Evolutionary conservation across 2,888 invertebrate genomes (phyloP).

Genomic region (Epiblema foenella): DNA sequence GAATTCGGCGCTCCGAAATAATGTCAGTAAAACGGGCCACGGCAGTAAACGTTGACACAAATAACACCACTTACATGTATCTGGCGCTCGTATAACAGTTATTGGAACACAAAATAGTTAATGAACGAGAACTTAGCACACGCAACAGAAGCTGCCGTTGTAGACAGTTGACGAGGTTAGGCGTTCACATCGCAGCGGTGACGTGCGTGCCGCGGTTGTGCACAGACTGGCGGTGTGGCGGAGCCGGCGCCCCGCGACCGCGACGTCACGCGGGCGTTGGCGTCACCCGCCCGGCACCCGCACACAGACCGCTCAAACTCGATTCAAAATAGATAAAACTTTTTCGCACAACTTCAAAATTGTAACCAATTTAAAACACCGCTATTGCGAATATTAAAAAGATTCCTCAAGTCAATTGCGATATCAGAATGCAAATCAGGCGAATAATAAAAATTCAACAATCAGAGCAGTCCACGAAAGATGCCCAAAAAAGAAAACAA

Average conservation of each 20-base stretch:
- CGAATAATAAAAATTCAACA: background rate
- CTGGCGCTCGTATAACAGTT: conserved; percentile 59
- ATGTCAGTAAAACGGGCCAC: conserved; percentile 66
- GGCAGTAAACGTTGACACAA: conserved; percentile 67
- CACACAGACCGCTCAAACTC: conserved; percentile 19
- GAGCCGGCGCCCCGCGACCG: conserved; percentile 50
- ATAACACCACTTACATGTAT: conserved; percentile 78
- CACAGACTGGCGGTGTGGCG: conserved; percentile 71
- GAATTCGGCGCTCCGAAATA: conserved; percentile 59
- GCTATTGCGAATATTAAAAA: background rate
- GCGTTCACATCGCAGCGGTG: conserved; percentile 84
- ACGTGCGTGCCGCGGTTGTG: conserved; percentile 81
- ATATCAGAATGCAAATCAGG: background rate
- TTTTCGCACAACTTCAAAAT: conserved; percentile 15
- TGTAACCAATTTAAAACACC: background rate
- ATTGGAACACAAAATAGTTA: conserved; percentile 70
- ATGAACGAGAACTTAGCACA: conserved; percentile 63
- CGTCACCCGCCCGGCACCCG: conserved; percentile 59
- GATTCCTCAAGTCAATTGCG: conserved; percentile 10
- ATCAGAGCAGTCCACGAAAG: background rate
- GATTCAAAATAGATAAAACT: conserved; percentile 24
- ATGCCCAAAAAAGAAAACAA: too few relatives aligned
- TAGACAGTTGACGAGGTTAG: conserved; percentile 77
- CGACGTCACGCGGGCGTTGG: conserved; percentile 60
- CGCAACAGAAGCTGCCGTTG: conserved; percentile 78